Evolutionary conservation across 2,888 invertebrate genomes (phyloP).

Genomic region (Liopterus haemorrhoidalis): DNA sequence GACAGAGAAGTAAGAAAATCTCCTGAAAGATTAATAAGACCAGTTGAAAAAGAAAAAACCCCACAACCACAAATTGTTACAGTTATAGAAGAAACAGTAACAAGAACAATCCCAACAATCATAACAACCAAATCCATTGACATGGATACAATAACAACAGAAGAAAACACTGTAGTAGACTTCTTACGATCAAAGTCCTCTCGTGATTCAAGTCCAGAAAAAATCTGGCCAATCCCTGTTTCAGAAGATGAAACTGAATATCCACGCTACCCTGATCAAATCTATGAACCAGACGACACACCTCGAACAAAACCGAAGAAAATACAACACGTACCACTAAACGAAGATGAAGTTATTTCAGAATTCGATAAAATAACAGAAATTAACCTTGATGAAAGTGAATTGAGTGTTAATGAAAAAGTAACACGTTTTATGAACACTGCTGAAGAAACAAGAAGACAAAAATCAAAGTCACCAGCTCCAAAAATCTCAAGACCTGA

Average conservation of each 20-base stretch:
- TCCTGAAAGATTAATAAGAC: constrained; percentile 7
- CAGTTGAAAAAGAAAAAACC: constrained; percentile 22
- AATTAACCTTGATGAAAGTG: constrained; percentile 46
- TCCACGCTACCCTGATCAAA: constrained; percentile 67
- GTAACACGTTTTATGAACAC: constrained; percentile 49
- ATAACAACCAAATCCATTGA: constrained; percentile 52
- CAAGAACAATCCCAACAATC: constrained; percentile 35
- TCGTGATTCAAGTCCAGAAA: constrained; percentile 67
- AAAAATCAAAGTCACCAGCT: constrained; percentile 40
- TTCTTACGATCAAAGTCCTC: constrained; percentile 69
- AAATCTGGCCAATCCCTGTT: constrained; percentile 62
- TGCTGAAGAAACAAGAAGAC: constrained; percentile 39
- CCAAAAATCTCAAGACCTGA: constrained; percentile 45
- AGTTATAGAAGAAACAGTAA: constrained; percentile 29
- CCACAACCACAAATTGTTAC: constrained; percentile 3
- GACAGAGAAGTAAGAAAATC: constrained; percentile 23
- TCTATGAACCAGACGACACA: constrained; percentile 69
- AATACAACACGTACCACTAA: constrained; percentile 49
- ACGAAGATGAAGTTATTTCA: constrained; percentile 57
- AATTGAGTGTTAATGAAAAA: constrained; percentile 55
- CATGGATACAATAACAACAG: constrained; percentile 41
- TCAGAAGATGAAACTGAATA: constrained; percentile 54
- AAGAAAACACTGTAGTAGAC: constrained; percentile 61
- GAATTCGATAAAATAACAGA: constrained; percentile 45
- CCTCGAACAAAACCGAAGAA: constrained; percentile 43